These are phyloP conservation scores for Anarrhichthys ocellatus DNA, from an alignment of 2,113 vertebrate genomes.

Conservation along the genomic window DNA sequence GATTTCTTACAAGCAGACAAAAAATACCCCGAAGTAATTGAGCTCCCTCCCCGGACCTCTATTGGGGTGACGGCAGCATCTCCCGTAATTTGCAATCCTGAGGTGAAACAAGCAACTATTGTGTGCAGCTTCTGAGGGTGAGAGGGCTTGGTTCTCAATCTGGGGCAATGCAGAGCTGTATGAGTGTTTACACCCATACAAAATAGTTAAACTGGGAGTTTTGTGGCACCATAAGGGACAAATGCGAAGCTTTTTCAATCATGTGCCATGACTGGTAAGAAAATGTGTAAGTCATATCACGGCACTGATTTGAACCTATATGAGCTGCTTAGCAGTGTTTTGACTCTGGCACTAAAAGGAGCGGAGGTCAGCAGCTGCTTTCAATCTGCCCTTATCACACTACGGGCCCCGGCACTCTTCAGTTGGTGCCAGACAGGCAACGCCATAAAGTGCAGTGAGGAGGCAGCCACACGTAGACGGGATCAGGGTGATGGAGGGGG, in stretches of 20 bases:
- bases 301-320: constrained; percentile 13
- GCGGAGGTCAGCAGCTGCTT: constrained; percentile 68
- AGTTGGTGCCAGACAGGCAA: constrained; percentile 67
- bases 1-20: constrained; percentile 78
- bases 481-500: constrained; percentile 35
- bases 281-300: background rate
- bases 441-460: constrained; percentile 53
- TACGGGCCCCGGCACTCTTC: constrained; percentile 42
- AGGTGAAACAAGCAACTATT: constrained; percentile 76
- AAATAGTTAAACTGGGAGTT: background rate
- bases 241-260: constrained; percentile 10
- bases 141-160: constrained; percentile 40
- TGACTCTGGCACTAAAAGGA: constrained; percentile 12
- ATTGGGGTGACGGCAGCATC: constrained; percentile 78
- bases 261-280: background rate
- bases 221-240: background rate
- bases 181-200: constrained; percentile 24
- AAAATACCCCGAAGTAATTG: constrained; percentile 68
- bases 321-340: constrained; percentile 29
- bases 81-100: constrained; percentile 63
- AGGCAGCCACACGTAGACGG: constrained; percentile 46
- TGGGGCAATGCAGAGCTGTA: constrained; percentile 49
- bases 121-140: constrained; percentile 52
- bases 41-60: constrained; percentile 70
- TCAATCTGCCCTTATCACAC: constrained; percentile 58